phyloP scores from a whole-genome alignment of 2,888 invertebrate species.

The Athrips mouffetella region DNA sequence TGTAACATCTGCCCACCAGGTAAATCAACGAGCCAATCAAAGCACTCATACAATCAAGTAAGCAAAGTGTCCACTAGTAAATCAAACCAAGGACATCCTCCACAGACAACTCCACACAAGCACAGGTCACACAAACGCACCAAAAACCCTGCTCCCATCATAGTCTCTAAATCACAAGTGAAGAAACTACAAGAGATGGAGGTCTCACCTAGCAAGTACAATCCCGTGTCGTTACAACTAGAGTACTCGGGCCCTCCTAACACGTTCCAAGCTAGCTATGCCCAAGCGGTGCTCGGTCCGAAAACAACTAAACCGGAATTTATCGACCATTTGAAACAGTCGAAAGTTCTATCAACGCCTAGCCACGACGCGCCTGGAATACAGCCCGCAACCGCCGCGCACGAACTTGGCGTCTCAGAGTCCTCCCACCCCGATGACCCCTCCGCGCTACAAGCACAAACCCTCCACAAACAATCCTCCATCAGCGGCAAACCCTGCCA shows the following conservation, averaged over 20 bases:
- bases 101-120: slow-evolving; percentile 48
- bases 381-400: slow-evolving; percentile 60
- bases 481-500: slow-evolving; percentile 59
- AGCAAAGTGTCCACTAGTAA: slow-evolving; percentile 75
- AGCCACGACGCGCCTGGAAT: slow-evolving; percentile 49
- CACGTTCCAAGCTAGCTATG: slow-evolving; percentile 70
- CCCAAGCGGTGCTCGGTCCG: slow-evolving; percentile 59
- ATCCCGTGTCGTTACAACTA: slow-evolving; percentile 43
- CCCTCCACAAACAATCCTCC: slow-evolving; percentile 45
- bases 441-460: slow-evolving; percentile 49
- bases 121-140: slow-evolving; percentile 49
- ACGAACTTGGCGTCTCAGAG: slow-evolving; percentile 52
- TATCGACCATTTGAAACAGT: slow-evolving; percentile 50
- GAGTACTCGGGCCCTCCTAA: slow-evolving; percentile 63
- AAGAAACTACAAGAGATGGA: slow-evolving; percentile 53
- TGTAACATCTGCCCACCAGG: slow-evolving; percentile 40
- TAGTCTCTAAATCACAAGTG: slow-evolving; percentile 42
- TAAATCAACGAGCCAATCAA: slow-evolving; percentile 70
- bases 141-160: slow-evolving; percentile 29
- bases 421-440: slow-evolving; percentile 54
- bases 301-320: slow-evolving; percentile 55
- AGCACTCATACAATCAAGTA: slow-evolving; percentile 75
- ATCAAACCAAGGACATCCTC: slow-evolving; percentile 55
- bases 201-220: slow-evolving; percentile 52
- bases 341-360: slow-evolving; percentile 52